Percentiles rank a stretch among this genome's conserved stretches.
Conservation (phyloP, 2,797 vertebrate species). For the Varecia variegata region DNA sequence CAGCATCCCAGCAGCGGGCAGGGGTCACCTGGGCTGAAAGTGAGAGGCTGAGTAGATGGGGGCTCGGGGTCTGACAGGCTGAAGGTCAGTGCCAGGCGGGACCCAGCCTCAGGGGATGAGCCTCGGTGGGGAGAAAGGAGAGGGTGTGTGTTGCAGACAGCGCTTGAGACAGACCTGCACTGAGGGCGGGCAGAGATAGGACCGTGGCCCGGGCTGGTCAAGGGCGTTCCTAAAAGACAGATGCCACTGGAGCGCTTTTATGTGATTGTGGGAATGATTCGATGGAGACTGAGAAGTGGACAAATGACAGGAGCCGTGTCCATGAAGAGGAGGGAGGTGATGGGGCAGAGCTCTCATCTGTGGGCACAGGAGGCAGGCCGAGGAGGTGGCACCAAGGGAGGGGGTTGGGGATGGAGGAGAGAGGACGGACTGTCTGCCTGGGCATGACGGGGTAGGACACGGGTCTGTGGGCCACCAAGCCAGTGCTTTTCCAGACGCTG, state of each 20-base stretch:
- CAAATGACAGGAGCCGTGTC: neutral
- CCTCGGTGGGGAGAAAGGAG: neutral
- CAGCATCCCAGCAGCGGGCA: neutral
- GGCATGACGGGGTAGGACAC: no score
- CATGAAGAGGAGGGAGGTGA: neutral
- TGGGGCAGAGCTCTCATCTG: neutral
- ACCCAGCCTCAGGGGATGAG: neutral
- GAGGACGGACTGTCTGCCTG: no score
- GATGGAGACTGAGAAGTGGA: neutral
- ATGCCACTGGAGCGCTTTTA: neutral
- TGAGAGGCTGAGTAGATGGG: neutral
- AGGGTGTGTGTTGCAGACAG: neutral
- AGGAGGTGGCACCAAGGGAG: neutral
- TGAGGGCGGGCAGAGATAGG: neutral
- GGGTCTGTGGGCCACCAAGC: neutral
- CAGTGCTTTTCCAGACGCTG: neutral
- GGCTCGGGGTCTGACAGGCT: neutral
- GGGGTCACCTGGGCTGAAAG: neutral
- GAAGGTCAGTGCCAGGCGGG: slow-evolving; percentile 15
- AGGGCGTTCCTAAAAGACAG: neutral
- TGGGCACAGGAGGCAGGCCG: no score
- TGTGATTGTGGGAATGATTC: neutral
- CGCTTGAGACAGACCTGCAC: neutral
- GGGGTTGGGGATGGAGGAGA: neutral
- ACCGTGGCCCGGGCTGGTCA: neutral